Percentiles rank a stretch among this genome's conserved stretches.
phyloP scores from a whole-genome alignment of 92 coral and sea anemone genomes.

The Phenganax stokvisi region DNA sequence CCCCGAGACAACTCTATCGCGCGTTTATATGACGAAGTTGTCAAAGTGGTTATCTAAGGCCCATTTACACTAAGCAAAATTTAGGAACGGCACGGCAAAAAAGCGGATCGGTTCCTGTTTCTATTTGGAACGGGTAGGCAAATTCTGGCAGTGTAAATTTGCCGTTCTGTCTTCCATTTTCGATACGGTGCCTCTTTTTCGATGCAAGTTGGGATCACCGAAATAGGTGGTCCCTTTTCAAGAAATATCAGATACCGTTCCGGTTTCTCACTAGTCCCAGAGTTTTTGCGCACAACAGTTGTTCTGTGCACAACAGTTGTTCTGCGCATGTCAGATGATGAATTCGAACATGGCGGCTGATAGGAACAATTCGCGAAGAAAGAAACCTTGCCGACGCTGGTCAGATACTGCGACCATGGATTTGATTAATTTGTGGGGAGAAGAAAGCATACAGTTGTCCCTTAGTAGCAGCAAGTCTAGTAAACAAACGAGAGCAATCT shows the following conservation, averaged over 20 bases:
- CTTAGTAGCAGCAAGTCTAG: not conserved
- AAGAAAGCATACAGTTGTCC: not conserved
- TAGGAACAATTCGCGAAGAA: not conserved
- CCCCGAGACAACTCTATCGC: too few relatives aligned
- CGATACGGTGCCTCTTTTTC: conserved; percentile 6
- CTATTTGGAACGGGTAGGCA: conserved; percentile 1
- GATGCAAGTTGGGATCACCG: not conserved
- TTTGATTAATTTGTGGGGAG: conserved; percentile 3
- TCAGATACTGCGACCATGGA: not conserved
- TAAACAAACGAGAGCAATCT: conserved; percentile 3
- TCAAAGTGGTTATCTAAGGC: not conserved
- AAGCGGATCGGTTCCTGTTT: conserved; percentile 3
- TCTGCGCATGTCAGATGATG: not conserved
- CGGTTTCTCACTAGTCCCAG: not conserved
- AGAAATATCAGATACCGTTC: not conserved
- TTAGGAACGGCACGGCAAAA: conserved; percentile 22
- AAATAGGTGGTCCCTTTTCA: not conserved
- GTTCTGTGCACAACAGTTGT: not conserved
- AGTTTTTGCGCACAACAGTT: not conserved
- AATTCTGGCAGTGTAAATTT: not conserved
- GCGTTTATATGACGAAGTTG: too few relatives aligned
- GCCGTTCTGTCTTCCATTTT: conserved; percentile 10
- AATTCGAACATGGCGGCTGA: not conserved
- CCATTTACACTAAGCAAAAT: not conserved
- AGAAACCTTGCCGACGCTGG: not conserved